Conservation (phyloP, 2,888 invertebrate species). For the Platynereis dumerilii region DNA sequence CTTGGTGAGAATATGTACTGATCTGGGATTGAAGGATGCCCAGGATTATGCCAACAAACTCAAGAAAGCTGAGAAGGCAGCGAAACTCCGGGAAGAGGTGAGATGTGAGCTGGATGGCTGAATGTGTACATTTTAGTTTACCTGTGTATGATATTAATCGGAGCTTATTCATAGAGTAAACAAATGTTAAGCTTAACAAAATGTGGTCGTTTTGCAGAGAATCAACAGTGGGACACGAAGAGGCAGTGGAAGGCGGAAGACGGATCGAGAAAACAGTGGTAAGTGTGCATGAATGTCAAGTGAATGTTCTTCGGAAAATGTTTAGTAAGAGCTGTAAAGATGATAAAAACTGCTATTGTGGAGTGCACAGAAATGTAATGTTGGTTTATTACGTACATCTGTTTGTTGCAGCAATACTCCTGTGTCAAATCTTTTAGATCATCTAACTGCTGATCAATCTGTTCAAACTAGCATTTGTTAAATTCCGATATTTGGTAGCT, state of each 20-base stretch:
- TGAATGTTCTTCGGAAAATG: background rate
- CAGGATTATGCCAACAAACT: conserved; percentile 84
- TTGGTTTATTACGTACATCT: no score
- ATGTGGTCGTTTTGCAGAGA: conserved; percentile 49
- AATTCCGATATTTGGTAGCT: no score
- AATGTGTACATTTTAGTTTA: background rate
- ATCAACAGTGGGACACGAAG: conserved; percentile 56
- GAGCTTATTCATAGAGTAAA: background rate
- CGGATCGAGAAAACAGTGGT: conserved; percentile 35
- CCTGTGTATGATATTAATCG: background rate
- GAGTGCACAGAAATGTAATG: no score
- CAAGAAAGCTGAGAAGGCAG: conserved; percentile 73
- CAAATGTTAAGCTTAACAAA: no score
- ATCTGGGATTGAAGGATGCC: conserved; percentile 88
- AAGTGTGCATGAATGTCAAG: background rate
- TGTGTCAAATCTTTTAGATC: no score
- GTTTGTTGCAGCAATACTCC: no score
- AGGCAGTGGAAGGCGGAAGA: conserved; percentile 49
- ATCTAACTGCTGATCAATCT: no score
- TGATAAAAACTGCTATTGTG: no score
- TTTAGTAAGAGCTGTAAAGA: no score
- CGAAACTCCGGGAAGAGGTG: conserved; percentile 63
- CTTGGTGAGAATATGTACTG: conserved; percentile 85
- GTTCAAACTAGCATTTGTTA: no score
- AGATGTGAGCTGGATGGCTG: background rate